Evolutionary conservation across 1,140 invertebrate species (phyloP), one percentile per base, ranked within the genome.

Genomic region (Brachionus manjavacas): DNA sequence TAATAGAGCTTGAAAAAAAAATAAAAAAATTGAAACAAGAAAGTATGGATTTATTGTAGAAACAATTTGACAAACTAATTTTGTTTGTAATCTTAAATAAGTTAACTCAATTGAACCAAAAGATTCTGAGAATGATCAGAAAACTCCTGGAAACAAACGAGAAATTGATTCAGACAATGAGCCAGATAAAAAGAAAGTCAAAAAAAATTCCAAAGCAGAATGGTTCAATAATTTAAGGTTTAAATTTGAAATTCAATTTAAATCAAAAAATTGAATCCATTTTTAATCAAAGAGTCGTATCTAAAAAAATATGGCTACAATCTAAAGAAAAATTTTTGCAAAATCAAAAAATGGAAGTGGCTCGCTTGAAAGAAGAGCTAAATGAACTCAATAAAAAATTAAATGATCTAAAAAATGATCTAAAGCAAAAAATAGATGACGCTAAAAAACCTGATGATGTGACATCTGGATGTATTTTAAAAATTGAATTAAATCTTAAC

Each of bases 1-100:
- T 81, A 68, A 81, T 81, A 20, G 79, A 60, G 4, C 64, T 81
- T 39, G 79, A 81, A 35, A 81, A 81, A 46, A 81, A 64, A 68
- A 81, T 81, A 1, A 41, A 39, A 43, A 60, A 68, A 64, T 28
- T 81, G 16, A 68, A 81, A 4, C n/a, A 81, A 12, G 79, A 81
- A 46, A 66, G 79, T 81, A 78, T 35, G 43, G 3, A 14, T 14
- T 46, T 0, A 46, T 46, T 46, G 14, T 46, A 46, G 11, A 31
- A 28, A 78, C 11, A 20, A 14, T n/a, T 3, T 41, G 16, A 78
- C 1, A 16, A 14, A 41, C 16, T 78, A 43, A 28, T n/a, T 41
- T 78, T 78, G 4, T 28, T 46, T 78, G 43, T 46, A 46, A 12
- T 46, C 11, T 78, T 55, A 14, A 78, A 28, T 14, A 55, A 78